Evolutionary conservation across 2,113 vertebrate species (phyloP).

Genomic region (Oreamnos americanus): DNA sequence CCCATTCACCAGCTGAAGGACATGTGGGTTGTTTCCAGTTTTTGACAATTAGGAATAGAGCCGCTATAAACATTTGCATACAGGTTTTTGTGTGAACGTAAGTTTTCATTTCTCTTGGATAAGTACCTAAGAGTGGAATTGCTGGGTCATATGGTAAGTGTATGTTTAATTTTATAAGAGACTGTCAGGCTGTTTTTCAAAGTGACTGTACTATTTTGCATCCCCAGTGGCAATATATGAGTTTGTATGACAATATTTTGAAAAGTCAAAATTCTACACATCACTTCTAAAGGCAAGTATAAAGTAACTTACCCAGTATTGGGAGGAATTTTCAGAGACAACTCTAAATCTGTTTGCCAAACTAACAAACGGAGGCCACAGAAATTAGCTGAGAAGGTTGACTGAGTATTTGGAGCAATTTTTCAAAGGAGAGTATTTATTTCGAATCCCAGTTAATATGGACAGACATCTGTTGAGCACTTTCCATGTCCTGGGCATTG

Average conservation of each 20-base stretch:
- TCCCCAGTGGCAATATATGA: neutral
- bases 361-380: neutral
- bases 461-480: neutral
- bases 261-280: neutral
- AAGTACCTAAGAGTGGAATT: neutral
- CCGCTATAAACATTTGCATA: neutral
- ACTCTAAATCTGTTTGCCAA: neutral
- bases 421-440: neutral
- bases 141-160: neutral
- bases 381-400: neutral
- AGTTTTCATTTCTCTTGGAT: neutral
- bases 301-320: neutral
- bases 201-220: neutral
- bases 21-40: neutral
- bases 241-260: neutral
- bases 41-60: neutral
- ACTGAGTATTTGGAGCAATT: neutral
- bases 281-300: neutral
- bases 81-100: neutral
- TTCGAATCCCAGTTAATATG: neutral
- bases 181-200: neutral
- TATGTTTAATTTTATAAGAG: neutral
- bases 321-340: neutral
- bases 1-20: neutral
- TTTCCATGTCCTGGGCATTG: neutral